Percentiles rank a stretch among this genome's conserved stretches.
These are phyloP conservation scores for Sylvia borin DNA, from an alignment of 2,797 vertebrate genomes.

Conservation along the genomic window DNA sequence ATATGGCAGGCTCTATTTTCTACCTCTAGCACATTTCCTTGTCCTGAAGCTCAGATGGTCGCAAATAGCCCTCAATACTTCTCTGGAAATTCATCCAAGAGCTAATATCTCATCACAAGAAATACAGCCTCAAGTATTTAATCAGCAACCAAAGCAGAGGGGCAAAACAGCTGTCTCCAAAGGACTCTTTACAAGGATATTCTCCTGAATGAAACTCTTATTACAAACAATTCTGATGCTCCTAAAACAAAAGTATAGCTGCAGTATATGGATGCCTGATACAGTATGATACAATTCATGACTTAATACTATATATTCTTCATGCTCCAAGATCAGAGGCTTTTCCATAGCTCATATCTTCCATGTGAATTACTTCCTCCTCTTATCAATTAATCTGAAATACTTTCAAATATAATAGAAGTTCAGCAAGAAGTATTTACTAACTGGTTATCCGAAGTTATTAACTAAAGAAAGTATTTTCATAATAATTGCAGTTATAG, in stretches of 20 bases:
- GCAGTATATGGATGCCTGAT: background rate
- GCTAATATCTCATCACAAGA: background rate
- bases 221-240: background rate
- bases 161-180: background rate
- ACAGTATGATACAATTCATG: background rate
- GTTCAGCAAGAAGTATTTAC: background rate
- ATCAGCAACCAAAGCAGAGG: background rate
- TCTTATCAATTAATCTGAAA: background rate
- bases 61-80: background rate
- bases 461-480: background rate
- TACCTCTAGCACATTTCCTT: background rate
- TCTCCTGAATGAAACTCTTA: background rate
- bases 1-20: background rate
- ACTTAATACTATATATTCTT: background rate
- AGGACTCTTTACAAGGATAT: background rate
- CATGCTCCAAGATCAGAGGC: background rate
- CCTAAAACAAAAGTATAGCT: background rate
- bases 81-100: background rate
- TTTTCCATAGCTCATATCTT: background rate
- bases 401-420: background rate
- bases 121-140: background rate
- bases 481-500: background rate
- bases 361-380: background rate
- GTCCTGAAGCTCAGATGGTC: background rate
- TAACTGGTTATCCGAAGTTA: background rate